These are phyloP conservation scores for Corythaixoides concolor DNA, from an alignment of 2,113 vertebrate species.

Conservation along the genomic window DNA sequence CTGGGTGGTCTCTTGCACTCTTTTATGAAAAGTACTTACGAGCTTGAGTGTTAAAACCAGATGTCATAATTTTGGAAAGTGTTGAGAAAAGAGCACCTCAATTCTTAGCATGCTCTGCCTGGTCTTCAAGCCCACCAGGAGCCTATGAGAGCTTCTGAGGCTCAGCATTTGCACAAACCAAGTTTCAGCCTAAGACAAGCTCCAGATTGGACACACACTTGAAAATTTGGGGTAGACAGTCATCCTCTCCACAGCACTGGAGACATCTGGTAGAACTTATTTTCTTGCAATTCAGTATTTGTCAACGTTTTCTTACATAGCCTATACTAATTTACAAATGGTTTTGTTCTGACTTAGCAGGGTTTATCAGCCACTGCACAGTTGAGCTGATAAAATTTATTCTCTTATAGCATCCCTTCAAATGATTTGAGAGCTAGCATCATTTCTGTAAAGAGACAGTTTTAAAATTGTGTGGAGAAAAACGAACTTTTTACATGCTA, in stretches of 20 bases:
- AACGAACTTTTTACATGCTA: neutral
- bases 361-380: neutral
- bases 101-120: neutral
- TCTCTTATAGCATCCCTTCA: neutral
- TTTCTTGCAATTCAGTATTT: neutral
- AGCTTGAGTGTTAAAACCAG: neutral
- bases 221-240: neutral
- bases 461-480: neutral
- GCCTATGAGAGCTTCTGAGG: neutral
- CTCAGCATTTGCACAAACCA: neutral
- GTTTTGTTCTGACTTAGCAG: neutral
- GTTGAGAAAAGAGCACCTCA: neutral
- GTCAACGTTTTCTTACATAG: neutral
- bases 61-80: neutral
- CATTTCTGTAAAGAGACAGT: neutral
- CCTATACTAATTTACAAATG: neutral
- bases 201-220: neutral
- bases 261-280: neutral
- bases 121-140: neutral
- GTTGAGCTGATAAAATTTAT: neutral
- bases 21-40: neutral
- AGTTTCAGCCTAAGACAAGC: neutral
- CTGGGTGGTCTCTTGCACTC: slow-evolving; percentile 8
- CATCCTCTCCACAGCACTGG: neutral
- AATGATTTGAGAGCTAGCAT: neutral